Base-by-base conservation (phyloP, 1,140 invertebrate genomes). In the Wiebesia pumilae region DNA sequence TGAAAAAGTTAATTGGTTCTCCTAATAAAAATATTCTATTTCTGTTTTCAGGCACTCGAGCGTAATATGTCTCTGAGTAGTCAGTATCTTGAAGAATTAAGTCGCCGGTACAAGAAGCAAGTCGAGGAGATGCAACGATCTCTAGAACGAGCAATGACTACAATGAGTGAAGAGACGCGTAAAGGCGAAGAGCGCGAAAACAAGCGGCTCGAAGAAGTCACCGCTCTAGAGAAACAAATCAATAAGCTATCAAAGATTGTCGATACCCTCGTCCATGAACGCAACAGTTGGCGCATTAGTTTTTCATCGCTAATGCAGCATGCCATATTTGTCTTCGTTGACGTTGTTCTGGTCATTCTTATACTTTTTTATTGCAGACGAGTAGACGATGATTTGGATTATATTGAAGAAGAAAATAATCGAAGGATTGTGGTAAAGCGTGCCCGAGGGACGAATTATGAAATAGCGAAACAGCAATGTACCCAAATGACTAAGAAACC, bases 51-150 rank as follows among this genome's bases (percentile, higher is more conserved):
- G 96, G 96, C 97, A 84, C 94, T 99, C 85, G 99, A 99, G 93
- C 95, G 97, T 80, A 99, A 99, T 93, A 98, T 99, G 96, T 98
- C 98, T 6, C 94, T 99, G 4, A 99, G 97, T 87, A 97, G 97
- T 86, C 98, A 99, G 90, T 99, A 99, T 93, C 94, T 99, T 77
- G 98, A 99, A 93, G 98, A 99, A 91, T 93, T 99, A 75, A 99
- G 98, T 92, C 96, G 97, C 62, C 95, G 98, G 69, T 99, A 99
- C 93, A 98, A 99, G 89, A 98, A 98, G 87, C 98, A 99, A 94
- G 98, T 98, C 51, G 98, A 99, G 92, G 98, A 99, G 91, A 97
- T 98, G 96, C 97, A 98, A 91, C 95, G 95, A 85, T 96, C 96
- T 7, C 95, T 98, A 84, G 97, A 98, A 89, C 96, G 97, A 87